Evolutionary conservation across 2,888 invertebrate species (phyloP), one percentile per base, ranked within the genome.

Genomic region (Drosophila paracracens): DNA sequence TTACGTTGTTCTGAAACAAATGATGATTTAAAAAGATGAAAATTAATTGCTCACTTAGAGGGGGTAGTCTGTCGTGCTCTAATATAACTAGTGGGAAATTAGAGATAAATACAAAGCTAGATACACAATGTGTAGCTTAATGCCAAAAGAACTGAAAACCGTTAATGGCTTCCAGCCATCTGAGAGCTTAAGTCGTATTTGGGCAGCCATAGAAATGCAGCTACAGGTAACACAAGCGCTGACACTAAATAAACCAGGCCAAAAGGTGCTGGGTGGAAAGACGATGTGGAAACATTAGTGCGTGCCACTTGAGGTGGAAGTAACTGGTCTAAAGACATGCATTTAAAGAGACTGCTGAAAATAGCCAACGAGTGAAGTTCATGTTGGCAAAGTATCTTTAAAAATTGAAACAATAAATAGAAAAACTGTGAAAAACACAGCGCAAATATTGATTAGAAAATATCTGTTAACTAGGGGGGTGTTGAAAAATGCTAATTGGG

Each of bases 241-340:
- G 80, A 81, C 75, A 81, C 69, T 59, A 81, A 81, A 83, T 67
- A 73, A 84, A 87, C 64, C 85, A 82, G 89, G 63, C 60, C 82
- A 58, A 82, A 79, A 75, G 65, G 77, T 82, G 75, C 51, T 38
- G 50, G 36, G 29, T 16, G 40, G 18, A 29, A 36, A 21, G 25
- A 6, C 43, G 38, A 16, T 43, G 36, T 7, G 43, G 7, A n/a
- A 48, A 25, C 54, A 60, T 40, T 60, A 36, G 40, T 35, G 65
- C 50, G 59, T 63, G 53, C 16, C 38, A 51, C 35, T 52, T 67
- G 66, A 72, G 48, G 38, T 69, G 70, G 56, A 67, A 70, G 48
- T 70, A 76, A 73, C 50, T 56, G 13, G 65, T 51, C 50, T 72
- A 11, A 46, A 38, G 53, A 71, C 51, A n/a, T 35, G 48, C 40